Evolutionary conservation across 2,113 vertebrate species (phyloP), one percentile per base, ranked within the genome.

Genomic region (Erythrolamprus reginae): DNA sequence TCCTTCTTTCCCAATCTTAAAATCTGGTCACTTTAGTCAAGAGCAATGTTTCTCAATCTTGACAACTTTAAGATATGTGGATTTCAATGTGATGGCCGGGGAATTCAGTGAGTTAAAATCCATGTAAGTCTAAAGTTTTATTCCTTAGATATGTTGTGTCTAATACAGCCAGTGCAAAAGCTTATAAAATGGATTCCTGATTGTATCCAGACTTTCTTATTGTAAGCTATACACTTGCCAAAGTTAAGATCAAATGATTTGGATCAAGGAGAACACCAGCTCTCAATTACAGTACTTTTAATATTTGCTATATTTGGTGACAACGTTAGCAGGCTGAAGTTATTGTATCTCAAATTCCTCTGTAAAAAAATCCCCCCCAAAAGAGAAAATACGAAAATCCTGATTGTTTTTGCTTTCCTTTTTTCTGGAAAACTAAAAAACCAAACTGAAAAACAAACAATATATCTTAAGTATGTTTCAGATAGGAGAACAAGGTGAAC

Each of bases 161-260:
- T 77, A 19, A 77, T 19, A 77, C 33, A 21, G 65, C n/a, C 65
- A 77, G 15, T 38, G 6, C 21, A 77, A 33, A 38, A 12, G 1
- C 1, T 84, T 86, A 48, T 58, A 86, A 9, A 21, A 33, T 61
- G 0, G 0, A 38, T 38, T 51, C 84, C 51, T 23, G 48, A 87
- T 84, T 91, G 38, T 53, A 58, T 88, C 86, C 51, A 86, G 51
- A 5, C 7, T 15, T 56, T 48, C 38, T 2, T 48, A 47, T 51
- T 88, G 86, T 52, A 56, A 92, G 56, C 33, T 77, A 86, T 92
- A 89, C 2, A 28, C 38, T 13, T 10, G 2, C 51, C 61, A 84
- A 92, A 12, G 17, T 56, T 86, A 88, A 84, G 26, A 26, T 90
- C 90, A 94, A 82, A 48, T 95, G 87, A 89, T 6, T 13, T 91